phyloP scores from a whole-genome alignment of 92 coral and sea anemone species.

The Scolanthus callimorphus region DNA sequence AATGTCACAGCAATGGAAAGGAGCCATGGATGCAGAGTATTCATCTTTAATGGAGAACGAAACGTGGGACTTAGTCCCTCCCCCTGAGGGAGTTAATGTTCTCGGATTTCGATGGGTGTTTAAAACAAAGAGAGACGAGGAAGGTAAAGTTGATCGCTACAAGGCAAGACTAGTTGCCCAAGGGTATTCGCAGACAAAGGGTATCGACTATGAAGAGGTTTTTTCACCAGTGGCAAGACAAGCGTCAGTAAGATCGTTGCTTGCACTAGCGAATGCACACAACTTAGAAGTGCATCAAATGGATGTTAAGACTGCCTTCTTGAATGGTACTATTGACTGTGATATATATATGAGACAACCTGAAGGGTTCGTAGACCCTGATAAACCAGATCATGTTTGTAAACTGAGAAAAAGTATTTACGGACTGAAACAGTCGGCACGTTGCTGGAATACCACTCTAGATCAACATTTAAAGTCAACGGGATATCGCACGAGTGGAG shows the following conservation, averaged over 20 bases:
- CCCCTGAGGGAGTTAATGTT: conserved; percentile 43
- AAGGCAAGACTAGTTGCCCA: conserved; percentile 60
- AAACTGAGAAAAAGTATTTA: conserved; percentile 50
- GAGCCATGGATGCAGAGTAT: conserved; percentile 51
- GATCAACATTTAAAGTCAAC: conserved; percentile 34
- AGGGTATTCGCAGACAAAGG: conserved; percentile 60
- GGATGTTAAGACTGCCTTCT: conserved; percentile 61
- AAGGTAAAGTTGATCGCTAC: conserved; percentile 44
- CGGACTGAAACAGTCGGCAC: too few relatives aligned
- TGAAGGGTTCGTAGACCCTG: conserved; percentile 42
- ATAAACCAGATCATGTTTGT: conserved; percentile 51
- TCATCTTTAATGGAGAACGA: conserved; percentile 39
- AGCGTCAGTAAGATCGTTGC: conserved; percentile 39
- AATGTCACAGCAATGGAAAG: conserved; percentile 42
- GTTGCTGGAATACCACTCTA: conserved; percentile 55
- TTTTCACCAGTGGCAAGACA: conserved; percentile 52
- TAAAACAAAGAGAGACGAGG: conserved; percentile 47
- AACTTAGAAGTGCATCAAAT: conserved; percentile 56
- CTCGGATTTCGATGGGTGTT: conserved; percentile 59
- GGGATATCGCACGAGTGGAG: conserved; percentile 30
- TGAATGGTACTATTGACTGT: conserved; percentile 43
- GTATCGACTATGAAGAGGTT: conserved; percentile 54
- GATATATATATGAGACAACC: conserved; percentile 60
- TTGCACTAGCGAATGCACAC: conserved; percentile 33
- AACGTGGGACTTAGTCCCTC: conserved; percentile 50